Evolutionary conservation across 2,113 vertebrate species (phyloP), one percentile per base, ranked within the genome.

Genomic region (Climacteris rufus): DNA sequence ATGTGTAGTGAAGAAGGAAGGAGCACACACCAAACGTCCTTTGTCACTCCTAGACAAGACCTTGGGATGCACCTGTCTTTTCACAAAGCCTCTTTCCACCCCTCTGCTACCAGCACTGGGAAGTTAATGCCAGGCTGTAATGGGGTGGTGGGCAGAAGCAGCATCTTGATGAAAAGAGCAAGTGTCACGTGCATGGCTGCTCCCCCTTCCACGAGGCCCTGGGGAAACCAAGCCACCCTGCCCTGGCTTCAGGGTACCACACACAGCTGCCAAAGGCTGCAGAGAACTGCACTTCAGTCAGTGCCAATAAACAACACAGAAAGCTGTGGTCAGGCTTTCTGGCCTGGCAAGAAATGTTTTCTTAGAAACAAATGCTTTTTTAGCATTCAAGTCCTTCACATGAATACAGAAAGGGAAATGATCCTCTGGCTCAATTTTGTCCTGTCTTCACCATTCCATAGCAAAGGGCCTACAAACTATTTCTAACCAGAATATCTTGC

Each of bases 131-230:
- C 4, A 3, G 13, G 15, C 66, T 49, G 18, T 9, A n/a, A 54
- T 2, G 16, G 44, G 49, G 31, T 2, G 7, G 20, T 0, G 2
- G 72, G 40, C 76, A 69, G 19, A 37, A 68, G 47, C 50, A 57
- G 54, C 44, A 35, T 7, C 52, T 10, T 18, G 35, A 40, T 15
- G n/a, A 18, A 22, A 72, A 75, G 44, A 64, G 18, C 39, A 35
- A 33, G 9, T 0, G 2, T 7, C 1, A 0, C 30, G 31, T 2
- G 20, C 0, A 0, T 19, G 50, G n/a, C 37, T 28, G 19, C n/a
- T 33, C 25, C 20, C 33, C 11, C 0, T 35, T 9, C 25, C 20
- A 12, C 0, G 0, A 65, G 28, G 31, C 30, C 30, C 85, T 75
- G 39, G 2, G 4, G 68, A 80, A 72, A 42, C 11, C 59, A 74